Conservation (phyloP, 2,888 invertebrate species). For the Leucania comma region DNA sequence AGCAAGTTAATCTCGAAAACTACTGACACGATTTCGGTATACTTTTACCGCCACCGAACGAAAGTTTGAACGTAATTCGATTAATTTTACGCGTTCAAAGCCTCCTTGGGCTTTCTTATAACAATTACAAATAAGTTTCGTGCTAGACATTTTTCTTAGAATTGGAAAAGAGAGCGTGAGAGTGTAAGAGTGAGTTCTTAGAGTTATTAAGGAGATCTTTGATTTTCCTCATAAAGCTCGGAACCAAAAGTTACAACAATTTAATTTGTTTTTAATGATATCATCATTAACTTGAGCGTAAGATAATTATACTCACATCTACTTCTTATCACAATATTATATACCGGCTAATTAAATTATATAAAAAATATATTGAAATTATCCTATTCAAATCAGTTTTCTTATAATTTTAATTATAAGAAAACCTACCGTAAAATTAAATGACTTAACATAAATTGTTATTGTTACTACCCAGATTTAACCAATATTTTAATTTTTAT, state of each 20-base stretch:
- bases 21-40: constrained; percentile 14
- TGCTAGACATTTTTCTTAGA: neutral
- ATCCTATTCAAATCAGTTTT: neutral
- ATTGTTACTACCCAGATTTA: too few relatives aligned
- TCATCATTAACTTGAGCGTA: neutral
- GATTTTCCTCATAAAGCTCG: neutral
- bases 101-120: neutral
- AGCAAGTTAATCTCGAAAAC: constrained; percentile 24
- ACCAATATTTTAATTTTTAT: too few relatives aligned
- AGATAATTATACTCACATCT: too few relatives aligned
- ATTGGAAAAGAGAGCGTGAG: neutral
- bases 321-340: too few relatives aligned
- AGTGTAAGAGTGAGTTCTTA: too few relatives aligned
- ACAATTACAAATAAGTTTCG: constrained; percentile 8
- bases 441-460: too few relatives aligned
- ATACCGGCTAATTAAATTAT: too few relatives aligned
- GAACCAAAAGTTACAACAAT: neutral
- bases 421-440: too few relatives aligned
- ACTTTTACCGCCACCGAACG: neutral
- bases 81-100: constrained; percentile 24
- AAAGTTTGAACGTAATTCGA: constrained; percentile 36
- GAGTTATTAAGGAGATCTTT: neutral
- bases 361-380: neutral
- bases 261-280: neutral
- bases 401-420: too few relatives aligned